Evolutionary conservation across 2,888 invertebrate species (phyloP).

Genomic region (Taenaris catops): DNA sequence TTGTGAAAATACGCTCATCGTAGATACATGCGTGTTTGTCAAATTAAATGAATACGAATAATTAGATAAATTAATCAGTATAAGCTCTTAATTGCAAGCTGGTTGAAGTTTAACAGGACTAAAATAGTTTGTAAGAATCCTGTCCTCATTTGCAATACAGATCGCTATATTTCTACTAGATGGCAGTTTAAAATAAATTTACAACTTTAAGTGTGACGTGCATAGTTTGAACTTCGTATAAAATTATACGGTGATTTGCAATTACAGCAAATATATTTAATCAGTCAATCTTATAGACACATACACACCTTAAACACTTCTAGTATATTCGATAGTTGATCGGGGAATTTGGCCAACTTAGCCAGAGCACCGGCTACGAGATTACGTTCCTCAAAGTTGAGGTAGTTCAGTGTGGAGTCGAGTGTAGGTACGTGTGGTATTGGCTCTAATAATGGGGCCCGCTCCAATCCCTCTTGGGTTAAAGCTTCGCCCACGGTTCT

Average conservation of each 20-base stretch:
- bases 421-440: constrained; percentile 83
- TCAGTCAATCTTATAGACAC: too few species aligned
- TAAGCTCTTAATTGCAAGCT: too few species aligned
- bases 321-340: constrained; percentile 83
- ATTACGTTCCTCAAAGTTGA: constrained; percentile 86
- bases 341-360: constrained; percentile 83
- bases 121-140: too few species aligned
- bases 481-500: constrained; percentile 85
- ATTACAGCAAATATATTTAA: not conserved
- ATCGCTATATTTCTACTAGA: too few species aligned
- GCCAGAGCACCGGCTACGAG: constrained; percentile 82
- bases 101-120: too few species aligned
- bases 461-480: constrained; percentile 82
- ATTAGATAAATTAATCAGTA: too few species aligned
- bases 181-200: not conserved
- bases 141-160: too few species aligned
- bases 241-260: not conserved
- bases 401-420: constrained; percentile 82
- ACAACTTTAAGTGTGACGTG: not conserved
- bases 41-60: too few species aligned
- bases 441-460: constrained; percentile 84
- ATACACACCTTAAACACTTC: constrained; percentile 85
- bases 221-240: not conserved
- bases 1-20: too few species aligned
- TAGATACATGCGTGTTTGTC: too few species aligned